phyloP scores from a whole-genome alignment of 2,113 vertebrate species.

The Mungos mungo region DNA sequence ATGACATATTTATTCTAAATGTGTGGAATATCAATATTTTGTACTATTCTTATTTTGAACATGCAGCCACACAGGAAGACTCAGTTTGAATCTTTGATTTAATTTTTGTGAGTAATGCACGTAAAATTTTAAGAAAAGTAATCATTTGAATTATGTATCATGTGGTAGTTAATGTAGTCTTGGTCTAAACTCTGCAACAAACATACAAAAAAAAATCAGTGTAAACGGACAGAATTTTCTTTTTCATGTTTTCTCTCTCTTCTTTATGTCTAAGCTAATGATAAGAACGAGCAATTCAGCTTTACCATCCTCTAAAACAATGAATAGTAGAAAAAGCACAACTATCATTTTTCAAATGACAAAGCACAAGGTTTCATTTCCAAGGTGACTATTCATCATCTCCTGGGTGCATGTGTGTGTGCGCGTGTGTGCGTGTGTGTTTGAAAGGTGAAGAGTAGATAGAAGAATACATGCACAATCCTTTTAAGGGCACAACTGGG shows the following conservation, averaged over 20 bases:
- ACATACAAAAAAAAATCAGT: neutral
- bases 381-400: neutral
- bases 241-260: neutral
- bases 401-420: neutral
- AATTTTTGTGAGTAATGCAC: neutral
- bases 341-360: no score
- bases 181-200: neutral
- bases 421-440: neutral
- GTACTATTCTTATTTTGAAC: neutral
- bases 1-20: neutral
- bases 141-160: neutral
- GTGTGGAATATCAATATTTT: neutral
- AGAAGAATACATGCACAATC: neutral
- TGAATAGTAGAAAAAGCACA: no score
- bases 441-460: neutral
- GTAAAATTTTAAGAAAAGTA: slow-evolving; percentile 19
- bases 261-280: neutral
- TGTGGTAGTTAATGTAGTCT: neutral
- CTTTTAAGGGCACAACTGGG: neutral
- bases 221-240: neutral
- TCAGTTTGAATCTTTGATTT: neutral
- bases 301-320: neutral
- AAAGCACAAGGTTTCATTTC: neutral
- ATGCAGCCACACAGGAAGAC: neutral
- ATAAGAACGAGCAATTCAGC: neutral